Evolutionary conservation across 1,140 invertebrate species (phyloP).

Genomic region (Nebria ingens): DNA sequence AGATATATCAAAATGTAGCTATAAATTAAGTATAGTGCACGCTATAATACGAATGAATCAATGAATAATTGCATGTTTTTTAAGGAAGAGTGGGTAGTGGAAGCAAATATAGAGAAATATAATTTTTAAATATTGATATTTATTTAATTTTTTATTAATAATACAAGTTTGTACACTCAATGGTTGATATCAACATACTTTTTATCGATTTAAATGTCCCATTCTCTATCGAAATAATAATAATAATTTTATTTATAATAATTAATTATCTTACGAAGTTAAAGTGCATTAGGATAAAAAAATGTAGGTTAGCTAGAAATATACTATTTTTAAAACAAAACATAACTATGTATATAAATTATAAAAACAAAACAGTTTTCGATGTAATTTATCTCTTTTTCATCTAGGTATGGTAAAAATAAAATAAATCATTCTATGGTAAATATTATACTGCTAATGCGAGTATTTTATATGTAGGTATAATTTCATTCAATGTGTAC

Average conservation of each 20-base stretch:
- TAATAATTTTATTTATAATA: not conserved
- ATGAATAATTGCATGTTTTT: too few relatives aligned
- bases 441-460: not conserved
- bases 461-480: conserved; percentile 2
- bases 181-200: conserved; percentile 4
- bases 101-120: conserved; percentile 1
- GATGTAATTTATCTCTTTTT: not conserved
- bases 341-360: not conserved
- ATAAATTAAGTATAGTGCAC: too few relatives aligned
- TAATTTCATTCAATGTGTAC: not conserved
- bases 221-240: not conserved
- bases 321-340: conserved; percentile 5
- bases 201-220: not conserved
- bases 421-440: not conserved
- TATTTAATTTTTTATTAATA: conserved; percentile 2
- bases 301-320: not conserved
- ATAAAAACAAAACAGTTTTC: not conserved
- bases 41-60: too few relatives aligned
- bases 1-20: too few relatives aligned
- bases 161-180: conserved; percentile 6
- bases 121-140: not conserved
- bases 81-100: too few relatives aligned
- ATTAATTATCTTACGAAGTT: not conserved
- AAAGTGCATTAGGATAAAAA: not conserved
- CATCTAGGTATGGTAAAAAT: not conserved